These are phyloP conservation scores for Apistogramma diplotaenia DNA, from an alignment of 2,113 vertebrate species.

Conservation along the genomic window DNA sequence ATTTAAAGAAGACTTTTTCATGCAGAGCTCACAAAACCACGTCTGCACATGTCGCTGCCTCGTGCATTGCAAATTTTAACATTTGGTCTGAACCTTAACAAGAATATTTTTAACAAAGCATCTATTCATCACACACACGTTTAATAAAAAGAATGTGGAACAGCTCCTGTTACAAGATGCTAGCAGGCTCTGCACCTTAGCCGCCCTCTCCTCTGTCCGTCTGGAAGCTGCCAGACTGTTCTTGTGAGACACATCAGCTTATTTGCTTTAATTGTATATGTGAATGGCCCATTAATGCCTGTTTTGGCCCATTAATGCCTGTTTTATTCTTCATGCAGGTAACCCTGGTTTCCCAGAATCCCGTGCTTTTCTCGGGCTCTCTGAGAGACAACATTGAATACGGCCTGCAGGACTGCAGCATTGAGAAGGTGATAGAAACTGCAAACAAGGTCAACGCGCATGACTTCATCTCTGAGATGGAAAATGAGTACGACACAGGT, in stretches of 20 bases:
- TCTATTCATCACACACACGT: too few relatives aligned
- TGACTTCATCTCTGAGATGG: constrained; percentile 64
- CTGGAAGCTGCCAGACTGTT: too few relatives aligned
- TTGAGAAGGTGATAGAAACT: constrained; percentile 51
- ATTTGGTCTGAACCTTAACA: too few relatives aligned
- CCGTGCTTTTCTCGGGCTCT: constrained; percentile 75
- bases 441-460: constrained; percentile 56
- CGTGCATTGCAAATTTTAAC: too few relatives aligned
- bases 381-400: constrained; percentile 76
- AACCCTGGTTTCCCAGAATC: constrained; percentile 75
- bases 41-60: too few relatives aligned
- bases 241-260: neutral
- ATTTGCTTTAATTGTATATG: neutral
- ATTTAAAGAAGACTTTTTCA: too few relatives aligned
- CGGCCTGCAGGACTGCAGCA: constrained; percentile 59
- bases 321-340: constrained; percentile 14
- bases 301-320: neutral
- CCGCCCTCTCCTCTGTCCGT: too few relatives aligned
- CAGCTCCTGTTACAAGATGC: too few relatives aligned
- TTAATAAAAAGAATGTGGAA: too few relatives aligned
- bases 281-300: neutral
- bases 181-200: too few relatives aligned
- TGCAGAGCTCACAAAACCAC: too few relatives aligned
- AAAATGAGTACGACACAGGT: constrained; percentile 70
- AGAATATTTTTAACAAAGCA: too few relatives aligned